phyloP scores from a whole-genome alignment of 2,797 vertebrate species.

The Gallinago nigripennis region DNA sequence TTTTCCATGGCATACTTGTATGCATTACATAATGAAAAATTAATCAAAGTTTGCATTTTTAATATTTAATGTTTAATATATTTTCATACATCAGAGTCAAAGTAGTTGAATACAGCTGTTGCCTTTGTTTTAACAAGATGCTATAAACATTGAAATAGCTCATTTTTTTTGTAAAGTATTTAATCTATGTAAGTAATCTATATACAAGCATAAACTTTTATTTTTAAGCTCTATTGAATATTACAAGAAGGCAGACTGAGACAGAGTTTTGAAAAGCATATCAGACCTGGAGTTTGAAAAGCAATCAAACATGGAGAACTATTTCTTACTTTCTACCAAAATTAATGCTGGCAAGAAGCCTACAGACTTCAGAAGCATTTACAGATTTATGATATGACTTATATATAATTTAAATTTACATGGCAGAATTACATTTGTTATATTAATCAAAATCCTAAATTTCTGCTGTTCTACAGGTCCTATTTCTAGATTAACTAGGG shows the following conservation, averaged over 20 bases:
- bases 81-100: neutral
- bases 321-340: constrained; percentile 8
- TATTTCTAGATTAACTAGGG: constrained; percentile 4
- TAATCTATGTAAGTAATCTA: neutral
- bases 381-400: neutral
- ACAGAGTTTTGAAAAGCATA: neutral
- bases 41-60: neutral
- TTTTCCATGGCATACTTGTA: neutral
- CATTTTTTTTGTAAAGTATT: neutral
- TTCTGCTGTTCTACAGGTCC: neutral
- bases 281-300: neutral
- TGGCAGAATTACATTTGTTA: constrained; percentile 8
- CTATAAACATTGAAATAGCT: neutral
- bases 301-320: neutral
- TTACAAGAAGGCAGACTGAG: neutral
- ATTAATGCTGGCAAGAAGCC: neutral
- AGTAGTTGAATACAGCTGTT: neutral
- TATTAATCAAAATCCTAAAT: constrained; percentile 16
- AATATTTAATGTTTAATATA: neutral
- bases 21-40: neutral
- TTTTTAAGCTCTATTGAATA: neutral
- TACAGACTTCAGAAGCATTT: neutral
- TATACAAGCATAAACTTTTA: neutral
- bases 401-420: constrained; percentile 1
- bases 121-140: neutral